phyloP scores from a whole-genome alignment of 2,797 vertebrate genomes.

The Enteromius argenteus region DNA sequence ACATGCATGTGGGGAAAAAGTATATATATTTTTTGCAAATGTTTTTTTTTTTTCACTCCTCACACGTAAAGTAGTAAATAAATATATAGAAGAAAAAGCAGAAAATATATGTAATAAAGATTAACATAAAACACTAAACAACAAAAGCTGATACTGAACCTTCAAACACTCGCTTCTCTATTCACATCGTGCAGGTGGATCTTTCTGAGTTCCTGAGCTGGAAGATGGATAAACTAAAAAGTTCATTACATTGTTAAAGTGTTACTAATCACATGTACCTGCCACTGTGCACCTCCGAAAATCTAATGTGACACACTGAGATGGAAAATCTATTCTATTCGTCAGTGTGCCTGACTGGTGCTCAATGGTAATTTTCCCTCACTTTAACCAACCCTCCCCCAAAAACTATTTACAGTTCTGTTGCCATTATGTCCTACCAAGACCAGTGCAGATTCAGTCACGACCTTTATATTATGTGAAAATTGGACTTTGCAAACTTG shows the following conservation, averaged over 20 bases:
- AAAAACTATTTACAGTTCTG: slow-evolving; percentile 94
- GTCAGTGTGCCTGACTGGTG: slow-evolving; percentile 72
- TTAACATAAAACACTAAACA: background rate
- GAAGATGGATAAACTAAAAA: slow-evolving; percentile 94
- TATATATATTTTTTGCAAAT: background rate
- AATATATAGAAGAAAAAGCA: background rate
- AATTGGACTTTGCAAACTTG: slow-evolving; percentile 91
- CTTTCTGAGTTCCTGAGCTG: slow-evolving; percentile 97
- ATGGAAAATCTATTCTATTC: slow-evolving; percentile 89
- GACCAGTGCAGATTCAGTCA: slow-evolving; percentile 91
- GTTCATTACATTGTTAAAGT: slow-evolving; percentile 95
- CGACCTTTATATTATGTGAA: slow-evolving; percentile 94
- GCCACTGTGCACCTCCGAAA: slow-evolving; percentile 95
- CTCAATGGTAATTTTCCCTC: slow-evolving; percentile 88
- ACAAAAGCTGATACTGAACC: background rate
- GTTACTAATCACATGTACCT: slow-evolving; percentile 99
- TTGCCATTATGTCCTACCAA: slow-evolving; percentile 98
- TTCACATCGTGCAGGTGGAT: slow-evolving; percentile 72
- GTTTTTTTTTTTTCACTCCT: no score
- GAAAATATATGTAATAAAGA: background rate
- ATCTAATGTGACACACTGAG: slow-evolving; percentile 95
- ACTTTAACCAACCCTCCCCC: slow-evolving; percentile 70
- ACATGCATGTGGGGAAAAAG: background rate
- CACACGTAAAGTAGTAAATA: background rate
- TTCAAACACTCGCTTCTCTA: background rate